Evolutionary conservation across 2,797 vertebrate species (phyloP).

Genomic region (Oreortyx pictus): DNA sequence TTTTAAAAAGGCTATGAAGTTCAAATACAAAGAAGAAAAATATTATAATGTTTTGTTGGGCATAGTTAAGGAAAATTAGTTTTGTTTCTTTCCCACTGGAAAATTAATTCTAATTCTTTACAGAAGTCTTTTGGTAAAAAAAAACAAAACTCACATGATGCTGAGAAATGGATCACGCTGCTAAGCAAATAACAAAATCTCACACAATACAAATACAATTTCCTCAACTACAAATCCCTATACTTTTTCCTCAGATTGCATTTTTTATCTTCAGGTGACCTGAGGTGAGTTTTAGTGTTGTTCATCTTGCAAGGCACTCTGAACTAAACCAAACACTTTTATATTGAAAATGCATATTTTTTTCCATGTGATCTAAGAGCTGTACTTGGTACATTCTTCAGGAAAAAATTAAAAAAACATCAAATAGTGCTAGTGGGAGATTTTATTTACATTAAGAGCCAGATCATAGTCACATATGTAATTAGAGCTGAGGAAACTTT

Average conservation of each 20-base stretch:
- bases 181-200: constrained; percentile 37
- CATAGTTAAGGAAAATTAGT: not conserved
- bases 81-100: not conserved
- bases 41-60: not conserved
- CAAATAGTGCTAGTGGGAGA: not conserved
- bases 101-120: constrained; percentile 32
- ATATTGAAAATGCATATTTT: not conserved
- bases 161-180: constrained; percentile 52
- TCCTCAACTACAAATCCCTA: not conserved
- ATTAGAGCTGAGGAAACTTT: not conserved
- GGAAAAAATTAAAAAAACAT: not conserved
- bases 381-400: not conserved
- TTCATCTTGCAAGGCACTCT: not conserved
- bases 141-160: constrained; percentile 46
- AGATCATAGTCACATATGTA: not conserved
- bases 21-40: not conserved
- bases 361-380: not conserved
- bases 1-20: not conserved
- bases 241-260: not conserved
- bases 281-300: not conserved
- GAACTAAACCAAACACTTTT: not conserved
- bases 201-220: not conserved
- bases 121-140: constrained; percentile 25
- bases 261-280: not conserved
- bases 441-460: not conserved